These are phyloP conservation scores for Myotis planiceps DNA, from an alignment of 2,797 vertebrate species.

Conservation along the genomic window DNA sequence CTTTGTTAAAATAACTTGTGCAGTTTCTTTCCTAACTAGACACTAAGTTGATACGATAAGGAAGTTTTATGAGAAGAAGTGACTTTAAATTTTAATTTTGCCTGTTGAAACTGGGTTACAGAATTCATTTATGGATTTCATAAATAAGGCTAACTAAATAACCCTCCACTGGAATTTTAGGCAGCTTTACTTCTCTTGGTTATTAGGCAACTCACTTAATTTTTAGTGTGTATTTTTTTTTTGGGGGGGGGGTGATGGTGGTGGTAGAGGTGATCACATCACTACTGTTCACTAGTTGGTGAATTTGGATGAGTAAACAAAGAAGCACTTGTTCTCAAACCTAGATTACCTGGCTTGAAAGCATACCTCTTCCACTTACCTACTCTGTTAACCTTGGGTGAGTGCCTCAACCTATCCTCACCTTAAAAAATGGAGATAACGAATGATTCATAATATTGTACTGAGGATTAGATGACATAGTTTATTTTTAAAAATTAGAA, in stretches of 20 bases:
- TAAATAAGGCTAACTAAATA: not conserved
- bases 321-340: not conserved
- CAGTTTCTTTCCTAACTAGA: not conserved
- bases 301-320: not conserved
- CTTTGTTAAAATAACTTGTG: not conserved
- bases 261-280: not conserved
- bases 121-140: not conserved
- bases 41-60: not conserved
- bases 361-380: not conserved
- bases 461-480: not conserved
- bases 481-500: not conserved
- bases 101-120: not conserved
- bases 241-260: accelerated
- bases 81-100: not conserved
- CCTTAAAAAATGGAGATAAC: not conserved
- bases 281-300: not conserved
- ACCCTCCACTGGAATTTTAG: not conserved
- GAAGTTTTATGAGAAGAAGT: not conserved
- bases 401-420: not conserved
- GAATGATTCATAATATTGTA: not conserved
- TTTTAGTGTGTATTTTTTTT: not conserved
- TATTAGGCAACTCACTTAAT: not conserved
- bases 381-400: not conserved
- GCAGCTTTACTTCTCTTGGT: not conserved
- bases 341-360: not conserved